Base-by-base conservation (phyloP, 2,113 vertebrate species). In the Ascaphus truei region DNA sequence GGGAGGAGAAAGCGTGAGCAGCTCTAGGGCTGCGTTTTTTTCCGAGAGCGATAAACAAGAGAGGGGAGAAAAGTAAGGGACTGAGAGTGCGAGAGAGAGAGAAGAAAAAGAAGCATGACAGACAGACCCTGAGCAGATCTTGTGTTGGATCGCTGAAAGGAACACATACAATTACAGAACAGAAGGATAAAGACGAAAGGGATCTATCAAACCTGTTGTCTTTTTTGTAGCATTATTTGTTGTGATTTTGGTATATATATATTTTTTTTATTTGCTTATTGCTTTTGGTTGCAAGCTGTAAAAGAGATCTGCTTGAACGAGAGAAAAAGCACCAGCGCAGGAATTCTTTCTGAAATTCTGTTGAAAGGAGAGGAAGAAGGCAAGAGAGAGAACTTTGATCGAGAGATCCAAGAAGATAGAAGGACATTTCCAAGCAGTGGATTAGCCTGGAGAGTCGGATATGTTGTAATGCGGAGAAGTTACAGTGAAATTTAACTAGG, bases 1-100 rank as follows among this genome's bases (percentile, higher is more conserved):
- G 47, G 37, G 45, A 60, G 59, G 64, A 52, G 41, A 60, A 45
- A 66, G 52, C 51, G 61, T 27, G 27, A 72, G 50, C 59, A 18
- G 36, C 68, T n/a, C n/a, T 33, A 29, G 29, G 60, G 55, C 30
- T 68, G 52, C 43, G 34, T 31, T 68, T 41, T n/a, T 68, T 18
- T 45, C 29, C 48, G 26, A 62, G 60, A 56, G 58, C 48, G 51
- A 72, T 64, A 72, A 72, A 64, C 59, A 72, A 63, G 61, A 57
- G 60, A 45, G 18, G 31, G 18, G 47, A 56, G 62, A 58, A 59
- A 59, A 56, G 56, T 62, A 37, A 15, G 48, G n/a, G 72, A 53
- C 22, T 16, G 39, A 13, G 48, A 7, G 36, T 16, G 39, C 13
- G 48, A 7, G 36, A 30, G 23, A 11, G 25, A 26, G 27, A 43